Base-by-base conservation (phyloP, 2,888 invertebrate species). In the Trimorus sp. region DNA sequence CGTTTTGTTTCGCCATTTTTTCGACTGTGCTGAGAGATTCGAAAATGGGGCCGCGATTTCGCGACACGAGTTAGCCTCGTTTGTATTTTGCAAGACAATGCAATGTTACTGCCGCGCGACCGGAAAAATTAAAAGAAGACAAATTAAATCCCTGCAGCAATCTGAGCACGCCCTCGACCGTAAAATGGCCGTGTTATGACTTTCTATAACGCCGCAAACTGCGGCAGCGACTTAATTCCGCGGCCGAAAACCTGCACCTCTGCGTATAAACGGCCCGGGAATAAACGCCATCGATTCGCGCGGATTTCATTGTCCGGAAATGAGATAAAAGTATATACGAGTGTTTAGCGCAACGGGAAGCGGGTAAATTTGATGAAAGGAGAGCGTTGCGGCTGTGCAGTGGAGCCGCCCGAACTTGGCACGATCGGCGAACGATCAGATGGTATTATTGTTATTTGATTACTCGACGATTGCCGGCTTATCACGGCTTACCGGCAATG, bases 361-460 rank as follows among this genome's bases (percentile, higher is more conserved):
- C 9, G 38, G n/a, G 26, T 15, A 42, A 73, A 73, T 62, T 62
- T 73, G 62, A 73, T 45, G 56, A 63, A 73, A 54, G 38, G 7
- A 15, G 58, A 45, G 58, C 42, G 37, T 48, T 58, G 9, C 45
- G 14, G 7, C 14, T 60, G 26, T 45, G 26, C 45, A 45, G 38
- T 38, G 49, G 65, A 65, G 58, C 40, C 74, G 58, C 8, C 58
- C 11, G 36, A 51, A 45, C 68, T 68, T 49, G 60, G 76, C 54
- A 76, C 73, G 60, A 79, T 79, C 66, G 60, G 73, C 79, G 68
- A 79, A 73, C 60, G 68, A 76, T 76, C 76, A 54, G 76, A 58
- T 59, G 66, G 73, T 79, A 73, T 79, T 73, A 79, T 73, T 73
- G 65, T 79, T 78, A 71, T 78, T 71, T 79, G 73, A 73, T 73